Evolutionary conservation across 2,797 vertebrate species (phyloP).

Genomic region (Gallinago stenura): DNA sequence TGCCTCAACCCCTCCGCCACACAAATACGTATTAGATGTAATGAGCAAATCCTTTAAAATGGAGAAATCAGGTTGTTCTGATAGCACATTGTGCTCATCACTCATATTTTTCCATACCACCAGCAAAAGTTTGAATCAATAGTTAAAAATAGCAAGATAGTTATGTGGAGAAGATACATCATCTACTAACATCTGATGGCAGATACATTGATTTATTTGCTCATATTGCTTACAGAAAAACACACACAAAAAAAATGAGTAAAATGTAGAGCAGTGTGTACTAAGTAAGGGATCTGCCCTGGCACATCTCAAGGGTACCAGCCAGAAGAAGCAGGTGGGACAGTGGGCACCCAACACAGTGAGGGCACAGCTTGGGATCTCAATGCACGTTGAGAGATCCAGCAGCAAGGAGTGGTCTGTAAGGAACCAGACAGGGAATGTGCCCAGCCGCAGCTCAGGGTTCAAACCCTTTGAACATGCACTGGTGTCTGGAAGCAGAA

Average conservation of each 20-base stretch:
- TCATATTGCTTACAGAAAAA: neutral
- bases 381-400: neutral
- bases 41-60: neutral
- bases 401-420: neutral
- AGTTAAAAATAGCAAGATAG: neutral
- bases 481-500: neutral
- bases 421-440: neutral
- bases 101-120: neutral
- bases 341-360: neutral
- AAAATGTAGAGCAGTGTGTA: neutral
- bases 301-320: no score
- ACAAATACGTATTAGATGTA: neutral
- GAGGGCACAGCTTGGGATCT: neutral
- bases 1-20: neutral
- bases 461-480: neutral
- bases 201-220: neutral
- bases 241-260: neutral
- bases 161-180: neutral
- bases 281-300: neutral
- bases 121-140: neutral
- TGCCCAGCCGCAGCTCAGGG: neutral
- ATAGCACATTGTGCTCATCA: neutral
- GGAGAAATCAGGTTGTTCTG: neutral
- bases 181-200: neutral
- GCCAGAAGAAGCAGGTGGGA: neutral